Base-by-base conservation (phyloP, 1,140 invertebrate species). In the Monomorium pharaonis region DNA sequence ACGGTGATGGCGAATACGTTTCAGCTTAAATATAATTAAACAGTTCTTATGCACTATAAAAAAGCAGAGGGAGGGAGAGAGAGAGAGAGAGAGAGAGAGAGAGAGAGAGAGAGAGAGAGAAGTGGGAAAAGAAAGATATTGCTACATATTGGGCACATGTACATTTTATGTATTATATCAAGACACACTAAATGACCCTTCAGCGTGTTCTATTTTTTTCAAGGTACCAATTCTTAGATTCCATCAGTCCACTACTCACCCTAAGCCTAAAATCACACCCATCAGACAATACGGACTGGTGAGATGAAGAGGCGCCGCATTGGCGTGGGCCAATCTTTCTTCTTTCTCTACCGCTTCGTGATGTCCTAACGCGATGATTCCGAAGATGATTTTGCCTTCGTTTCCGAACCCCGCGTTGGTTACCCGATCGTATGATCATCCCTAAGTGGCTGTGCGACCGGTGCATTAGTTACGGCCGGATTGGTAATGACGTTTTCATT, bases 401-500 rank as follows among this genome's bases (percentile, higher is more conserved):
- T 56, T 21, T 44, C 18, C 18, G 37, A 33, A 24, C 37, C n/a
- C 44, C 27, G 42, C 18, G 14, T 14, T 63, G 51, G 51, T 42
- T 37, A n/a, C n/a, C 70, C 67, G 70, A 37, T 58, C 80, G 80
- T 63, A 86, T 63, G 90, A 92, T 81, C 78, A 78, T 85, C 87
- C 85, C 85, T 90, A 92, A 92, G 91, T 91, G 89, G 89, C 86
- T 69, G 84, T 87, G 88, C 87, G 85, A 89, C 85, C 81, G 86
- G 77, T 60, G 88, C 87, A 88, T 93, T 89, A 92, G 89, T 91
- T 90, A 92, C 87, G 90, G 78, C 74, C 81, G 84, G 44, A 44
- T 77, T 78, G 21, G 87, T 92, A 92, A 92, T 92, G 91, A 91
- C 90, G 91, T 92, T 92, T 91, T 92, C 89, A 92, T 92, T 93